A percentile compares a stretch with the other conserved stretches of the same genome.
Conservation (phyloP, 2,113 vertebrate species). For the Scomber japonicus region DNA sequence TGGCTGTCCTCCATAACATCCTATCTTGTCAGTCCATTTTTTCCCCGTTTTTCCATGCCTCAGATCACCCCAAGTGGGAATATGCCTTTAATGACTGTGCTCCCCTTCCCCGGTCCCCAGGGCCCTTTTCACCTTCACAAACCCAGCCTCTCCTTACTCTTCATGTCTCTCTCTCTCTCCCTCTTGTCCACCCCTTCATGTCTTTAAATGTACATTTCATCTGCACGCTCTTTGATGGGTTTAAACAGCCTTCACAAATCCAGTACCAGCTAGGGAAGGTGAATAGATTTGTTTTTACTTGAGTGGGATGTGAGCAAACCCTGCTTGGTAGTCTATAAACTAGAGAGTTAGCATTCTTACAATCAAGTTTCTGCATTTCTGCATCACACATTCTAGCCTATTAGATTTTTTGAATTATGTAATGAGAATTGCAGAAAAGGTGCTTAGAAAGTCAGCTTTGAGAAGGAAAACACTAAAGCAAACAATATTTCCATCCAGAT, state of each 20-base stretch:
- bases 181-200: conserved; percentile 15
- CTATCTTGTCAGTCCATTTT: conserved; percentile 57
- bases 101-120: conserved; percentile 52
- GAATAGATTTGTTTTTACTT: conserved; percentile 29
- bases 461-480: background rate
- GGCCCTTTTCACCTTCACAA: conserved; percentile 75
- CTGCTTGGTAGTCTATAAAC: conserved; percentile 1
- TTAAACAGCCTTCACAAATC: conserved; percentile 37
- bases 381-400: conserved; percentile 21
- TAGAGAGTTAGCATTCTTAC: background rate
- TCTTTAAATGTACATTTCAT: conserved; percentile 61
- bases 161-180: conserved; percentile 22
- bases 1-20: conserved; percentile 56
- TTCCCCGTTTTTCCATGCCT: conserved; percentile 42
- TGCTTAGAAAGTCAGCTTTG: conserved; percentile 2
- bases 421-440: background rate
- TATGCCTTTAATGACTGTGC: conserved; percentile 74
- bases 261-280: conserved; percentile 17
- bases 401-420: conserved; percentile 1
- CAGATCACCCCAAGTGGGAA: conserved; percentile 59
- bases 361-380: background rate
- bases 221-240: conserved; percentile 25
- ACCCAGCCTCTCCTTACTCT: conserved; percentile 30
- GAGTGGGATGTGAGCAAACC: conserved; percentile 11
- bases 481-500: conserved; percentile 19